A percentile compares a stretch with the other conserved stretches of the same genome.
phyloP scores from a whole-genome alignment of 1,140 invertebrate species.

The Orchestia grillus region DNA sequence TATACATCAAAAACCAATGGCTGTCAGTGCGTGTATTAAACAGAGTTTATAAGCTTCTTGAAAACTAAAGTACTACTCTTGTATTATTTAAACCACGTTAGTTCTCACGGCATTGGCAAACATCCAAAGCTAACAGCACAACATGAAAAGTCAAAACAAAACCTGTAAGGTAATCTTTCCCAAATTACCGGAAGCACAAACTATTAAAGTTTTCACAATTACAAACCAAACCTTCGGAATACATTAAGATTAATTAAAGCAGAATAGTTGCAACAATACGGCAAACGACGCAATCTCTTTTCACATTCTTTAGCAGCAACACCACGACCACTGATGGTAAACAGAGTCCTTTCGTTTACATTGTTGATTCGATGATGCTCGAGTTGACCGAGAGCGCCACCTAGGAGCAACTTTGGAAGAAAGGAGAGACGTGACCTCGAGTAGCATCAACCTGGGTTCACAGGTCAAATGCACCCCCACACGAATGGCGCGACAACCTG shows the following conservation, averaged over 20 bases:
- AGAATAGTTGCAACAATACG: background rate
- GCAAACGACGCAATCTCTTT: background rate
- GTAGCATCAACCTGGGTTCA: background rate
- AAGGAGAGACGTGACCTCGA: background rate
- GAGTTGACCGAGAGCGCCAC: background rate
- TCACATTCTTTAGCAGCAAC: background rate
- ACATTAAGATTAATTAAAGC: background rate
- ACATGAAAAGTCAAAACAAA: conserved; percentile 10
- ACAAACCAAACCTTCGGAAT: background rate
- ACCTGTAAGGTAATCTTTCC: background rate
- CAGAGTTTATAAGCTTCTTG: no score
- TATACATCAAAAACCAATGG: no score
- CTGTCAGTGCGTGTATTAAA: no score
- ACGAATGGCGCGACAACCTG: background rate
- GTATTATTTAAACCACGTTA: background rate
- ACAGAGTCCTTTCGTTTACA: conserved; percentile 1
- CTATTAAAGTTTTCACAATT: background rate
- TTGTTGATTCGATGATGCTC: background rate
- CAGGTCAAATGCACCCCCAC: background rate
- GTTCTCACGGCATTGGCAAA: background rate
- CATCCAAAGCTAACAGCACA: background rate
- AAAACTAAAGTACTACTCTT: background rate
- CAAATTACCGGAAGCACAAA: background rate
- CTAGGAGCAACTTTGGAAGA: background rate
- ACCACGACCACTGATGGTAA: background rate